phyloP scores from a whole-genome alignment of 2,888 invertebrate species.

The Tetragonisca angustula region DNA sequence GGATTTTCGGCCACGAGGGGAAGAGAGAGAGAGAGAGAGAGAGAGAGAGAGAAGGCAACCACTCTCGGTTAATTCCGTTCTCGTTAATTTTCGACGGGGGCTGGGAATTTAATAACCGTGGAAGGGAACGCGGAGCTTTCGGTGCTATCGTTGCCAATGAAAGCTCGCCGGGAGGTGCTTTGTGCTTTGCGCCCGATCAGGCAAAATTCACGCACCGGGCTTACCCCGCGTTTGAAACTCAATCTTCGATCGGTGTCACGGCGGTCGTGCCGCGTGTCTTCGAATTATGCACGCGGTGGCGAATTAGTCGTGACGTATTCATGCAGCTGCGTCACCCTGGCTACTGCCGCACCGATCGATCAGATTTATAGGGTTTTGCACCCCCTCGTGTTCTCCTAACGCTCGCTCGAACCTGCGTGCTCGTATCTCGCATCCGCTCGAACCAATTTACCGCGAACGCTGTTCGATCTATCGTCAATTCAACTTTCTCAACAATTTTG shows the following conservation, averaged over 20 bases:
- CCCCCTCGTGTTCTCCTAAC: not conserved
- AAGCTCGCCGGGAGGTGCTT: not conserved
- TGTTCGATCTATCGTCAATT: not conserved
- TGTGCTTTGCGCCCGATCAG: not conserved
- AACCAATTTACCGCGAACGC: not conserved
- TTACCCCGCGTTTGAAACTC: slow-evolving; percentile 18
- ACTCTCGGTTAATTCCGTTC: not conserved
- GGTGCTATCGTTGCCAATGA: not conserved
- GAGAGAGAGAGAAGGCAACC: not conserved
- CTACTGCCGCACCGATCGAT: slow-evolving; percentile 10
- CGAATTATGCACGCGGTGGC: slow-evolving; percentile 34
- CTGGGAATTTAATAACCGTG: slow-evolving; percentile 20
- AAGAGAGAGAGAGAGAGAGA: too few relatives aligned
- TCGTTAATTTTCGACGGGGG: not conserved
- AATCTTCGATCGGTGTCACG: slow-evolving; percentile 29
- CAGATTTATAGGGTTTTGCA: slow-evolving; percentile 6
- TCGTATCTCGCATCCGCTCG: too few relatives aligned
- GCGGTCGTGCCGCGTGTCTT: slow-evolving; percentile 20
- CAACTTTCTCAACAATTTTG: not conserved
- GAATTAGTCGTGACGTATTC: slow-evolving; percentile 48
- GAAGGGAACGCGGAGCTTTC: slow-evolving; percentile 9
- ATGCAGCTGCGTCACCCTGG: slow-evolving; percentile 35
- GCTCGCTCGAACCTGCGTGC: not conserved
- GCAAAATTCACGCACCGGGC: slow-evolving; percentile 11
- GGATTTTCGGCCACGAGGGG: not conserved